Base-by-base conservation (phyloP, 2,797 vertebrate species). In the Sebastes steindachneri region DNA sequence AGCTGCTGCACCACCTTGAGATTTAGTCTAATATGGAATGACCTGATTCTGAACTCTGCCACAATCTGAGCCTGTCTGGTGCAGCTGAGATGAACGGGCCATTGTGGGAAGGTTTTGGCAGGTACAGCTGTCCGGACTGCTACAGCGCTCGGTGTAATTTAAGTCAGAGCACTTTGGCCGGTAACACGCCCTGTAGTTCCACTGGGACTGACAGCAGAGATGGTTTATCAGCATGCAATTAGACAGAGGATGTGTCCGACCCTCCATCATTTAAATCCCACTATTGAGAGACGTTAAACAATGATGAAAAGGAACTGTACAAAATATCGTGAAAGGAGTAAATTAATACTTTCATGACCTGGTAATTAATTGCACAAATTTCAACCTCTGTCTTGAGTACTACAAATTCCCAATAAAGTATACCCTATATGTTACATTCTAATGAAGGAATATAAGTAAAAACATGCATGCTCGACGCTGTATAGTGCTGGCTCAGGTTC, bases 11-110 rank as follows among this genome's bases (percentile, higher is more conserved):
- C 67, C 82, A 81, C 84, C 80, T 77, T 55, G 85, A 86, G 82
- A 89, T 85, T 90, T 77, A 66, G 76, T 85, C 82, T 87, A 73
- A 81, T 79, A 89, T 77, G 72, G 83, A 85, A 78, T 85, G 86
- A 90, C 90, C 85, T 77, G 82, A 79, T 88, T 88, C 23, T 91
- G 88, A 93, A 89, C 89, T 80, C 87, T 86, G 86, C 80, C 85
- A 80, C 77, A 60, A 73, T 65, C 83, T 82, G 74, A 85, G 82
- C 31, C 80, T 73, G 88, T 86, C 85, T 86, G 75, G 57, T n/a
- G 59, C 59, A 65, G 84, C 37, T 28, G 57, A 87, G 83, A 91
- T 77, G 81, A 90, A 79, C 58, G 9, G n/a, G 72, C 60, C 77
- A 75, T 68, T 64, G 81, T 80, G 63, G 53, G 75, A 75, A 77